Conservation (phyloP, 1,140 invertebrate species). For the Phenacoccus solenopsis region DNA sequence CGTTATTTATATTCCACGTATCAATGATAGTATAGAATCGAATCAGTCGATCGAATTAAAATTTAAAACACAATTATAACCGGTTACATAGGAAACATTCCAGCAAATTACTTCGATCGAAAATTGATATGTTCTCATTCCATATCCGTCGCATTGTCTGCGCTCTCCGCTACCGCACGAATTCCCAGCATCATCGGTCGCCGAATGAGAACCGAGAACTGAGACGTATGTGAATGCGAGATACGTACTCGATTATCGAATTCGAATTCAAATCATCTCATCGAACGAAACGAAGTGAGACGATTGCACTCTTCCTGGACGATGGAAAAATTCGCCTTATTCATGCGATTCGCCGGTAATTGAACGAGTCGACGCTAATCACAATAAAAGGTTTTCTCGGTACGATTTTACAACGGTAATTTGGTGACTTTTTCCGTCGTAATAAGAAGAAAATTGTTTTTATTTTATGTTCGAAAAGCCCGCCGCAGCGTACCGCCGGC, state of each 20-base stretch:
- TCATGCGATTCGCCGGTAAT: neutral
- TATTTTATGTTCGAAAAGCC: neutral
- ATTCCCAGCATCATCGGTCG: too few relatives aligned
- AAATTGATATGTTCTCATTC: neutral
- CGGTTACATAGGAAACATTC: neutral
- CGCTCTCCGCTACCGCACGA: neutral
- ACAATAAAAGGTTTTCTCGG: conserved; percentile 14
- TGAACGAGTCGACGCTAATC: conserved; percentile 8
- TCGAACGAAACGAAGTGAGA: too few relatives aligned
- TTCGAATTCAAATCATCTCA: too few relatives aligned
- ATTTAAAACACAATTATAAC: neutral
- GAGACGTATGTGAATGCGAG: too few relatives aligned
- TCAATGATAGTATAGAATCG: neutral
- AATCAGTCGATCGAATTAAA: conserved; percentile 2
- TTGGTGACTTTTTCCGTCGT: conserved; percentile 9
- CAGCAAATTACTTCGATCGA: neutral
- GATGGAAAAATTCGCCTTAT: neutral
- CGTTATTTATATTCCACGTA: neutral
- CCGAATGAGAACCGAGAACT: too few relatives aligned
- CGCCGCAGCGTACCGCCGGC: neutral
- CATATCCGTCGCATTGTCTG: neutral
- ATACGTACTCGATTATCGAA: too few relatives aligned
- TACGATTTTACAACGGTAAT: conserved; percentile 10
- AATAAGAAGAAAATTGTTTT: conserved; percentile 10
- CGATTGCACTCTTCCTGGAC: too few relatives aligned